These are phyloP conservation scores for Caenorhabditis sulstoni DNA, from an alignment of 2,888 invertebrate genomes.

Conservation along the genomic window DNA sequence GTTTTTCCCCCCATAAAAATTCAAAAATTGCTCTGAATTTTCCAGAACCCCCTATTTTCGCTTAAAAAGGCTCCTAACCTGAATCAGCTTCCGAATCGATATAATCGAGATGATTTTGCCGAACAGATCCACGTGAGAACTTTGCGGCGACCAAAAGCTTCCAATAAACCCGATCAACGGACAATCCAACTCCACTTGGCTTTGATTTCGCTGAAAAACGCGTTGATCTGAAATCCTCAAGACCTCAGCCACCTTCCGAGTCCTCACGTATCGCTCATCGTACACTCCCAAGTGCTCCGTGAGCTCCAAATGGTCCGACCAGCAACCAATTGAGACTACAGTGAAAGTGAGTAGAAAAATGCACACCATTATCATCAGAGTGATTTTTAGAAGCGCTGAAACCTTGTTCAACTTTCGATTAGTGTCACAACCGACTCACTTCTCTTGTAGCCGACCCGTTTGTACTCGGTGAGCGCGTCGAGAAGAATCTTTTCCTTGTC, in stretches of 20 bases:
- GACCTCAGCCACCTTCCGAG: conserved; percentile 39
- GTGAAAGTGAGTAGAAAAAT: conserved; percentile 49
- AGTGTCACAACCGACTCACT: no score
- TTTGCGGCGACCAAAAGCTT: conserved; percentile 46
- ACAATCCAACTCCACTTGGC: conserved; percentile 45
- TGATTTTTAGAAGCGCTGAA: conserved; percentile 44
- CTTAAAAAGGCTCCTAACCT: conserved; percentile 39
- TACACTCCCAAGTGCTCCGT: conserved; percentile 56
- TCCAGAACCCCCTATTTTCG: no score
- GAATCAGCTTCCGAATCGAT: conserved; percentile 54
- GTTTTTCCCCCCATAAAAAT: no score
- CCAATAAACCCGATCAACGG: conserved; percentile 45
- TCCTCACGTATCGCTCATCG: conserved; percentile 55
- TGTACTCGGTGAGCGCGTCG: conserved; percentile 49
- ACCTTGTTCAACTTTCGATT: not conserved
- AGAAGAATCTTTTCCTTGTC: conserved; percentile 51
- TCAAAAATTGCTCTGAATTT: no score
- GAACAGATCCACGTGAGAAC: conserved; percentile 52
- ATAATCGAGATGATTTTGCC: conserved; percentile 59
- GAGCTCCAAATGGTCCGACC: conserved; percentile 55
- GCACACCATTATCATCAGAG: conserved; percentile 36
- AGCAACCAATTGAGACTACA: conserved; percentile 52
- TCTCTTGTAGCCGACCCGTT: conserved; percentile 54
- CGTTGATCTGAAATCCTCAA: no score
- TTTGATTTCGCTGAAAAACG: conserved; percentile 46